Base-by-base conservation (phyloP, 1,140 invertebrate species). In the Lutraria rhynchaena region DNA sequence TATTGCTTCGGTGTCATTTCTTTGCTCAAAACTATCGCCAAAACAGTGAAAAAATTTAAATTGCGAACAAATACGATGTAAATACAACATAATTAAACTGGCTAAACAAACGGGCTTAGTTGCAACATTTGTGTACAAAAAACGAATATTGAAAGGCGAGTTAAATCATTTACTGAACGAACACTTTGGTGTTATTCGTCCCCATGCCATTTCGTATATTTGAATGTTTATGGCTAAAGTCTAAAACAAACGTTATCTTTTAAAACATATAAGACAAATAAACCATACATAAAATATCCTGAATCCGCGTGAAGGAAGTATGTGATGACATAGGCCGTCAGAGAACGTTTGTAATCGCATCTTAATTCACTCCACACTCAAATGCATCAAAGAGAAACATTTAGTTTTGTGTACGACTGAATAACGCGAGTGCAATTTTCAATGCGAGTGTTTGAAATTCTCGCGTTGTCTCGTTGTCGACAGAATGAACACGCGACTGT, bases 351-450 rank as follows among this genome's bases (percentile, higher is more conserved):
- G 3, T 78, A 67, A 78, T 53, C 31, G 75, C 19, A 29, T 67
- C 49, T 67, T 78, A 78, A 78, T 78, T 78, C 11, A 19, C 24
- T 31, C 67, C 19, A 55, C 31, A 24, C 60, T 44, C 35, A 19
- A 35, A 44, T 4, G 58, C 76, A 58, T 80, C 76, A 80, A 80
- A 80, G 60, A 44, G 33, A 69, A 61, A 57, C 58, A 19, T 74
- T 22, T 27, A 22, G 51, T 74, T 74, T 74, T 46, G 37, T 29
- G 22, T 22, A 41, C 35, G 35, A 35, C 31, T 70, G 55, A 70
- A 35, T 60, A 80, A 80, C 46, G 46, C 31, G 51, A 27, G 33
- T 44, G 19, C 51, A 80, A 70, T 80, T 55, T 70, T 46, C 51
- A 70, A 58, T 69, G 33, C 24, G 11, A 44, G n/a, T 77, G 57